These are phyloP conservation scores for Taeniopygia guttata DNA, from an alignment of 2,797 vertebrate genomes.

Conservation along the genomic window DNA sequence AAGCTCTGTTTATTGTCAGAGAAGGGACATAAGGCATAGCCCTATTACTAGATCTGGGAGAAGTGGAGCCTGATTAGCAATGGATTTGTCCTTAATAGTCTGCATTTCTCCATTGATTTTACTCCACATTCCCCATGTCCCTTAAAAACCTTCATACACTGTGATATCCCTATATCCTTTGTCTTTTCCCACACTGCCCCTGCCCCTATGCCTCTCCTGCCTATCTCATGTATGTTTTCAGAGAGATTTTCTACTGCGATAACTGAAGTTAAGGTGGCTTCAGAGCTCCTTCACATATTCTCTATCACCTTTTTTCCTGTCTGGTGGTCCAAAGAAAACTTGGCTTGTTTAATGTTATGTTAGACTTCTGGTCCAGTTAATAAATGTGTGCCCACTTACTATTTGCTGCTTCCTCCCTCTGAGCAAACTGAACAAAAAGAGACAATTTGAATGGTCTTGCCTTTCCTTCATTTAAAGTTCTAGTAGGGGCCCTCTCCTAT, in stretches of 20 bases:
- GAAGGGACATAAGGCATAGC: not conserved
- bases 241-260: not conserved
- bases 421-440: not conserved
- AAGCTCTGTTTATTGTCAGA: not conserved
- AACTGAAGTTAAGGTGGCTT: not conserved
- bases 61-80: not conserved
- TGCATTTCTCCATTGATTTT: not conserved
- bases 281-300: not conserved
- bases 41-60: not conserved
- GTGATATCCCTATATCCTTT: not conserved
- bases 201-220: not conserved
- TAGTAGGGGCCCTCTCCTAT: not conserved
- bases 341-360: not conserved
- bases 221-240: not conserved
- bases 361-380: not conserved
- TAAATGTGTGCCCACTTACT: not conserved
- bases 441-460: not conserved
- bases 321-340: not conserved
- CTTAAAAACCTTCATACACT: not conserved
- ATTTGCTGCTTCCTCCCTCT: not conserved
- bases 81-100: not conserved
- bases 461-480: not conserved
- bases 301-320: not conserved
- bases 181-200: not conserved
- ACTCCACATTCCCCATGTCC: not conserved